A percentile compares a stretch with the other conserved stretches of the same genome.
Evolutionary conservation across 1,140 invertebrate genomes (phyloP).

Genomic region (Diabrotica undecimpunctata): DNA sequence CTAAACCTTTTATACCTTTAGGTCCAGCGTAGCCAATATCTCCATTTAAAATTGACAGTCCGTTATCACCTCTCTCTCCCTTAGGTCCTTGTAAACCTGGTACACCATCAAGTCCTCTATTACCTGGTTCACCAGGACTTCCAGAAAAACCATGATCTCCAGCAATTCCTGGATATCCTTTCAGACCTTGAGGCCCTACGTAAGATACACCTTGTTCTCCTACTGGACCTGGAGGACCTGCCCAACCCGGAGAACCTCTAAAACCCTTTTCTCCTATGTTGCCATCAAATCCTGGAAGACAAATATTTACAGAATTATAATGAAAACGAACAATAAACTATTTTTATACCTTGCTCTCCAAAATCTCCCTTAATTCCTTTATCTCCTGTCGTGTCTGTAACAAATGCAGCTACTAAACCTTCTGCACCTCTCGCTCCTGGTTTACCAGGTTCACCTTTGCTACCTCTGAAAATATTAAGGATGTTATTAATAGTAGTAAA

Average conservation of each 20-base stretch:
- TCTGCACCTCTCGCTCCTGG: conserved; percentile 40
- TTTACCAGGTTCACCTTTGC: conserved; percentile 44
- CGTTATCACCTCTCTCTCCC: conserved; percentile 52
- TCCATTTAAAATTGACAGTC: conserved; percentile 49
- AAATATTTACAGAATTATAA: conserved; percentile 14
- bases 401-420: conserved; percentile 32
- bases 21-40: conserved; percentile 56
- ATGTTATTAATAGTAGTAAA: no score
- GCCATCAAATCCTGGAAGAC: conserved; percentile 53
- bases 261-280: conserved; percentile 55
- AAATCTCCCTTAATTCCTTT: conserved; percentile 36
- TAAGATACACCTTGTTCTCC: conserved; percentile 59
- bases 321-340: not conserved
- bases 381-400: conserved; percentile 31
- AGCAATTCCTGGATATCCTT: conserved; percentile 60
- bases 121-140: conserved; percentile 46
- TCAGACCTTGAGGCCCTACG: conserved; percentile 57
- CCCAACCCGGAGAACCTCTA: conserved; percentile 62
- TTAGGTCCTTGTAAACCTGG: conserved; percentile 60
- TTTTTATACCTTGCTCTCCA: conserved; percentile 40
- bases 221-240: conserved; percentile 58
- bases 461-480: conserved; percentile 30
- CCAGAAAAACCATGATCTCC: conserved; percentile 62
- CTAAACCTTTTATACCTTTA: conserved; percentile 55
- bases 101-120: conserved; percentile 54